Evolutionary conservation across 2,113 vertebrate genomes (phyloP).

Genomic region (Amphiprion ocellaris): DNA sequence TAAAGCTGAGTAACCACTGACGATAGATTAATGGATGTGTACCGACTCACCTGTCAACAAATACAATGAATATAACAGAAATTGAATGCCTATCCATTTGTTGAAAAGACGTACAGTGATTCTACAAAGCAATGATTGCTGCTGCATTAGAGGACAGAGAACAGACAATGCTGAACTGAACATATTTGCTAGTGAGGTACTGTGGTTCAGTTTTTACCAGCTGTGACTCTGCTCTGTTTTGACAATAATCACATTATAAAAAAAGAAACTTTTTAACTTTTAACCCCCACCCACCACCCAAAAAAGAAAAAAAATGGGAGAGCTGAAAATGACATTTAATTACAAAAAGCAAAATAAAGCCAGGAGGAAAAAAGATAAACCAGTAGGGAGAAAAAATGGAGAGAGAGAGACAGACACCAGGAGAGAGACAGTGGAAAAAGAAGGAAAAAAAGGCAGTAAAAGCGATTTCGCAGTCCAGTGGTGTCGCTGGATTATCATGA

Average conservation of each 20-base stretch:
- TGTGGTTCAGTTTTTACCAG: constrained; percentile 40
- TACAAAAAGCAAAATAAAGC: constrained; percentile 86
- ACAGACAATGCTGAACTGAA: constrained; percentile 14
- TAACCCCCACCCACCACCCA: constrained; percentile 3
- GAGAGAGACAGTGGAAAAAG: constrained; percentile 32
- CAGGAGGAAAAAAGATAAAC: constrained; percentile 84
- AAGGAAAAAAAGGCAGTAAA: constrained; percentile 70
- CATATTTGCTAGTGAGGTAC: constrained; percentile 1
- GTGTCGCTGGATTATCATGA: constrained; percentile 86
- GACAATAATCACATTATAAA: constrained; percentile 67
- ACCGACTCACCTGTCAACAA: background rate
- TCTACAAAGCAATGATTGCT: background rate
- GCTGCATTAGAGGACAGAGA: background rate
- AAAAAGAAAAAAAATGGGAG: constrained; percentile 59
- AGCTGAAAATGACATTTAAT: constrained; percentile 86
- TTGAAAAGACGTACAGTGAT: background rate
- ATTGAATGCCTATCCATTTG: background rate
- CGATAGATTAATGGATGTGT: background rate
- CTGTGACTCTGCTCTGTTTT: constrained; percentile 58
- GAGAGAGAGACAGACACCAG: constrained; percentile 40
- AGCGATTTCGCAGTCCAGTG: constrained; percentile 85
- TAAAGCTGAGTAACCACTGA: background rate
- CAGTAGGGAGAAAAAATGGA: constrained; percentile 42
- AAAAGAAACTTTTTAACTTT: constrained; percentile 59
- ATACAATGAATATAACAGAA: background rate